Evolutionary conservation across 2,888 invertebrate species (phyloP), one percentile per base, ranked within the genome.

Genomic region (Phragmatobia fuliginosa): DNA sequence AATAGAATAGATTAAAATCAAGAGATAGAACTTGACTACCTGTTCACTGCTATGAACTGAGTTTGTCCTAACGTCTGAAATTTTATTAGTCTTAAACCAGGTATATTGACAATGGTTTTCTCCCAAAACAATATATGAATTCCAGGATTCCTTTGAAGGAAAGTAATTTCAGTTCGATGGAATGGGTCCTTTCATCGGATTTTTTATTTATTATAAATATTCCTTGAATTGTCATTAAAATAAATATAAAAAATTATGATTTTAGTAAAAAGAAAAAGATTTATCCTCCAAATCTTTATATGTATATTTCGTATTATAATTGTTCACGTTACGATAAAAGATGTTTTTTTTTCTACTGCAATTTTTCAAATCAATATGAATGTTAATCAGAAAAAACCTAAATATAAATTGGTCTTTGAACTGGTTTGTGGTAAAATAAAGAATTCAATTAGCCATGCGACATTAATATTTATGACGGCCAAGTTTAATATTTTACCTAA

Each of bases 401-500:
- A 14, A 61, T 41, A 68, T 71, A 33, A 36, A 21, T n/a, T 25
- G 4, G 21, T 21, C 45, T n/a, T 33, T 36, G 62, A 52, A 75
- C 33, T 0, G 45, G 62, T 68, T 73, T 70, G 62, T 75, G 62
- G 56, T 65, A 10, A 67, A 73, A 69, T 79, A 28, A 14, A 36
- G 56, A 67, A 76, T 75, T 75, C 60, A 68, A 82, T 77, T 45
- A 62, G 67, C 67, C 62, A 38, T 75, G 67, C 67, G 68, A 71
- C 68, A 71, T 76, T 77, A 82, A 81, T 86, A 84, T 87, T 84
- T 75, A 81, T 76, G 75, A 82, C 84, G 82, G 73, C 77, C 75
- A 83, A 85, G 80, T 85, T 88, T 88, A 86, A 88, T 87, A 88
- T 88, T 89, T 87, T 83, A 88, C 81, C 79, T 78, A 79, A 87